Conservation (phyloP, 2,797 vertebrate genomes). For the Hapalemur alaotrensis region DNA sequence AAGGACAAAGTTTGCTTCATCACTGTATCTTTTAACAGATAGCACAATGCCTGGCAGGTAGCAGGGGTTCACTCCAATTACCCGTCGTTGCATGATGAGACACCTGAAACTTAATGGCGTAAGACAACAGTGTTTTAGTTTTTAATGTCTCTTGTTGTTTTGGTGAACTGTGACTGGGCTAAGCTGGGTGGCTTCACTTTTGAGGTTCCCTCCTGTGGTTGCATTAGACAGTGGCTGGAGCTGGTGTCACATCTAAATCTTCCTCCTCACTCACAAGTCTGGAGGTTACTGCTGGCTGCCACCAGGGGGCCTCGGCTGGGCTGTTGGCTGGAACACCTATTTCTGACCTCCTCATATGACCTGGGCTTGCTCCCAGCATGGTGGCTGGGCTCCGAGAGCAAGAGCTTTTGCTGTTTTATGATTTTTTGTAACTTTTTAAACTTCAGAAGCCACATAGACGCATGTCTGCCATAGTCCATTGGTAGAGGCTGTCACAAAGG, state of each 20-base stretch:
- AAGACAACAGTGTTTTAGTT: neutral
- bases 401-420: neutral
- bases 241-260: neutral
- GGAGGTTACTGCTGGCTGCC: neutral
- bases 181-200: neutral
- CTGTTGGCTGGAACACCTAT: neutral
- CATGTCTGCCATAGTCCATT: neutral
- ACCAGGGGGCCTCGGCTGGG: neutral
- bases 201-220: neutral
- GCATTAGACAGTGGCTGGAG: neutral
- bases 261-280: neutral
- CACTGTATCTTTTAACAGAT: neutral
- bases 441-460: neutral
- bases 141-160: neutral
- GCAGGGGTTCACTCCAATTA: neutral
- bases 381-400: neutral
- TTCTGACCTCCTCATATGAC: rapidly evolving
- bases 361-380: neutral
- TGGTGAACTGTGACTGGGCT: neutral
- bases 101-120: neutral
- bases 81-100: neutral
- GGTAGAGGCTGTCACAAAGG: neutral
- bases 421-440: neutral
- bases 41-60: neutral
- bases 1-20: neutral